Evolutionary conservation across 2,797 vertebrate species (phyloP), one percentile per base, ranked within the genome.

Genomic region (Typhlichthys eigenmanni): DNA sequence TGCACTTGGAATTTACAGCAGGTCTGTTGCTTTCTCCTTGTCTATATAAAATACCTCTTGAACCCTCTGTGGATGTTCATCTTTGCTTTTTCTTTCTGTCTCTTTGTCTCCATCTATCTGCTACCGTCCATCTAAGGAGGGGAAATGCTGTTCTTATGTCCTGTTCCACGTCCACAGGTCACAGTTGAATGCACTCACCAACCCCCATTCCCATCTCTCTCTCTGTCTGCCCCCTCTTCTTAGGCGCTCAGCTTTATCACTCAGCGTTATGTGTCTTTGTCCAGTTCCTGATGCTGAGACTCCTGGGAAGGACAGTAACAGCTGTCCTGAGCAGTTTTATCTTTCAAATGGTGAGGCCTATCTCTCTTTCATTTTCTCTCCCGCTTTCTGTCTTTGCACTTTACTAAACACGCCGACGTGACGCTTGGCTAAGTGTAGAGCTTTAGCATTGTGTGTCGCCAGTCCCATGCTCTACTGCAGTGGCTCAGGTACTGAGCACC

Each of bases 291-390:
- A 93, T 98, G 83, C 94, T 99, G 80, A 95, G 96, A 86, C 94
- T 99, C 47, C 98, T 99, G 96, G 97, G 98, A 88, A 94, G 96
- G 88, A 99, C 96, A 1, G 1, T 96, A 82, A 98, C 95, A 49
- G 88, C 92, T 1, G 78, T 99, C 73, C 71, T 93, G 78, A 94
- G 93, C 85, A 95, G 95, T 64, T 95, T 98, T 87, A 87, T 89
- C 77, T 95, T 99, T 88, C 98, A 99, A 89, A 95, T 98, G 96
- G 97, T 99, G 92, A 93, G 90, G 19, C 62, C 43, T 86, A 53
- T 5, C 2, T 0, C 45, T 60, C 7, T 63, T 59, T 59, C 59
- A 53, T 9, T 62, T n/a, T 29, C 4, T 60, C 16, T 0, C 38
- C 45, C 66, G 65, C 46, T 58, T 52, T 57, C 48, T 58, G 10